Conservation (phyloP, 2,888 invertebrate species). For the Diplazon laetatorius region DNA sequence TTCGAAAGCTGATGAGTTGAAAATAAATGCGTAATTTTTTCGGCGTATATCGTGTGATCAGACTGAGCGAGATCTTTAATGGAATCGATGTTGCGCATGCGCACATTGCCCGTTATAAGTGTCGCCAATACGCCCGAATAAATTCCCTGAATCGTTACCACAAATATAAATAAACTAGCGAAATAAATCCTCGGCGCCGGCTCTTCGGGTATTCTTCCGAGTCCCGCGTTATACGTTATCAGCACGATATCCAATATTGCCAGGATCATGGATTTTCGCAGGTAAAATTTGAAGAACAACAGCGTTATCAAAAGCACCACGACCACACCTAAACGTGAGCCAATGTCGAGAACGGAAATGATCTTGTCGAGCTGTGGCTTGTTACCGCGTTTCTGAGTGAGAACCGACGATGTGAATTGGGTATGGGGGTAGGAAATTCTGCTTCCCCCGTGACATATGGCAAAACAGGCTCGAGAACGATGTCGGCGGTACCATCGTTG, state of each 20-base stretch:
- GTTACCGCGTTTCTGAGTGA: neutral
- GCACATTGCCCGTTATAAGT: neutral
- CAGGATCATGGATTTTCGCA: neutral
- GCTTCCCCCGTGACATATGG: too few species aligned
- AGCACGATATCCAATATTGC: neutral
- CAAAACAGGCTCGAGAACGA: neutral
- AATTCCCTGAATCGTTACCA: neutral
- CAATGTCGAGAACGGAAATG: neutral
- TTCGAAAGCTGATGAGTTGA: neutral
- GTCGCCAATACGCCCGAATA: neutral
- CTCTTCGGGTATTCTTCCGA: neutral
- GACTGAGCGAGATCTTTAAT: neutral
- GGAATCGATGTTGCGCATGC: neutral
- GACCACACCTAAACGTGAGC: neutral
- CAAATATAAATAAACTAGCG: neutral
- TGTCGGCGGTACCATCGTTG: too few species aligned
- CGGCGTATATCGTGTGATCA: neutral
- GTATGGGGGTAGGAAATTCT: neutral
- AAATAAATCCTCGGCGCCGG: conserved; percentile 12
- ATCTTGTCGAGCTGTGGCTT: neutral
- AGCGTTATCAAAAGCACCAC: neutral
- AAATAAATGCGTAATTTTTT: neutral
- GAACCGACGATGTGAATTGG: neutral
- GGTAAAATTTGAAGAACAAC: neutral
- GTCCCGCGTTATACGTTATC: neutral